phyloP scores from a whole-genome alignment of 2,797 vertebrate species.

The Pantherophis vulpinus region DNA sequence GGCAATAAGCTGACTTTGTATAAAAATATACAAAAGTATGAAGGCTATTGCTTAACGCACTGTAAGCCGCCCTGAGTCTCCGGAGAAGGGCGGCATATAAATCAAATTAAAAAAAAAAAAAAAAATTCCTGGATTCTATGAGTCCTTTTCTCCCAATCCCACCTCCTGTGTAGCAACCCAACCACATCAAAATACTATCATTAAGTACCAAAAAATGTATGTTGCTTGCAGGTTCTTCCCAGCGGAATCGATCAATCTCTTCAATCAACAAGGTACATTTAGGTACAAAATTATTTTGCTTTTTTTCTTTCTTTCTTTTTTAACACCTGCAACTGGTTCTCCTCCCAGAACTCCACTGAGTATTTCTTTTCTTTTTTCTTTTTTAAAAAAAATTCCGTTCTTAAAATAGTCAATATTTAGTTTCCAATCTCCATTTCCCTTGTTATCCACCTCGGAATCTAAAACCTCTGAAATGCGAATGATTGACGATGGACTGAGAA shows the following conservation, averaged over 20 bases:
- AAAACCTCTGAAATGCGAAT: conserved; percentile 61
- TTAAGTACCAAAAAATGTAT: not conserved
- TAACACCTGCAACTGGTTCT: conserved; percentile 33
- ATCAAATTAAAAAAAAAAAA: no score
- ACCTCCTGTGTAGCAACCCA: not conserved
- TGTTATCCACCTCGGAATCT: conserved; percentile 50
- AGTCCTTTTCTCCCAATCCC: not conserved
- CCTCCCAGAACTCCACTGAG: conserved; percentile 28
- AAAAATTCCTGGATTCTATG: not conserved
- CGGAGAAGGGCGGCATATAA: no score
- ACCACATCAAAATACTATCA: not conserved
- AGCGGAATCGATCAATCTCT: not conserved
- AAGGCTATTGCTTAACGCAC: no score
- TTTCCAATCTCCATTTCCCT: conserved; percentile 55
- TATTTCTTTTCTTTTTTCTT: not conserved
- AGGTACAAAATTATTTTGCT: conserved; percentile 12
- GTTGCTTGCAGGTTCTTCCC: not conserved
- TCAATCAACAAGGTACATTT: conserved; percentile 21
- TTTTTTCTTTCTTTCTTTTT: conserved; percentile 11
- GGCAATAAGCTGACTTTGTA: no score
- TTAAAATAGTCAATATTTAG: conserved; percentile 68
- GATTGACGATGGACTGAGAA: conserved; percentile 57
- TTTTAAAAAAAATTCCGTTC: conserved; percentile 38
- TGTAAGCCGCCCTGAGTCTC: no score
- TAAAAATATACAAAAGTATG: no score